A percentile compares a stretch with the other conserved stretches of the same genome.
phyloP scores from a whole-genome alignment of 1,140 invertebrate species.

The Halictus rubicundus region DNA sequence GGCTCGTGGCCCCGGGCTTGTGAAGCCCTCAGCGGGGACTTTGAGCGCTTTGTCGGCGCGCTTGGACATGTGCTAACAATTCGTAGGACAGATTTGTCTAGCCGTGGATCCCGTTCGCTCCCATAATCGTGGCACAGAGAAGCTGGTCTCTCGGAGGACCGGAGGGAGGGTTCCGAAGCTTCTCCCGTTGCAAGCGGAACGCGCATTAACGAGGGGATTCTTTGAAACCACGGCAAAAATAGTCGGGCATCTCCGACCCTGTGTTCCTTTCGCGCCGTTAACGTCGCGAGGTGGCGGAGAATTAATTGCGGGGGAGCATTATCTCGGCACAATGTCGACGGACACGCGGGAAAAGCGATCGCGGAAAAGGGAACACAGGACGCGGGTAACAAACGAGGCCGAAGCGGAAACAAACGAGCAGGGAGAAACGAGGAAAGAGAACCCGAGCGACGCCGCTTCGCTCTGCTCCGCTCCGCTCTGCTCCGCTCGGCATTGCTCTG shows the following conservation, averaged over 20 bases:
- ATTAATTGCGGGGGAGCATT: constrained; percentile 38
- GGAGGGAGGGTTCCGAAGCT: constrained; percentile 12
- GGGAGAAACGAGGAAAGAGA: neutral
- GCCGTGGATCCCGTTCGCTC: constrained; percentile 52
- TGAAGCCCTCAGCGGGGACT: constrained; percentile 69
- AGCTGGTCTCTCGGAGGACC: constrained; percentile 5
- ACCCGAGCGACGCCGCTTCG: neutral
- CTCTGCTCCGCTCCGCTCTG: neutral
- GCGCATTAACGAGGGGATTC: constrained; percentile 39
- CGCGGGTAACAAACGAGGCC: constrained; percentile 1
- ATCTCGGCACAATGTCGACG: constrained; percentile 34
- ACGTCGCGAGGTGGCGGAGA: constrained; percentile 1
- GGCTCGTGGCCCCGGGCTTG: constrained; percentile 34
- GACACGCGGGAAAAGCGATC: constrained; percentile 22
- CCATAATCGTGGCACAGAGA: constrained; percentile 51
- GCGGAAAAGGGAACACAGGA: constrained; percentile 9
- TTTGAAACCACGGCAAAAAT: constrained; percentile 1
- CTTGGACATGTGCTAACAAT: constrained; percentile 79
- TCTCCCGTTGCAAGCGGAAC: constrained; percentile 24
- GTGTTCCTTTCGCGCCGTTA: too few relatives aligned
- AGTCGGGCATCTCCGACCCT: neutral
- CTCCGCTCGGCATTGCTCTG: neutral
- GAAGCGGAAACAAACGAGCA: constrained; percentile 15
- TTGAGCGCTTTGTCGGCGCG: constrained; percentile 75
- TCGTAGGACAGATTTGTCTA: constrained; percentile 77